These are phyloP conservation scores for Geophilus truncorum DNA, from an alignment of 2,888 invertebrate species.

Conservation along the genomic window DNA sequence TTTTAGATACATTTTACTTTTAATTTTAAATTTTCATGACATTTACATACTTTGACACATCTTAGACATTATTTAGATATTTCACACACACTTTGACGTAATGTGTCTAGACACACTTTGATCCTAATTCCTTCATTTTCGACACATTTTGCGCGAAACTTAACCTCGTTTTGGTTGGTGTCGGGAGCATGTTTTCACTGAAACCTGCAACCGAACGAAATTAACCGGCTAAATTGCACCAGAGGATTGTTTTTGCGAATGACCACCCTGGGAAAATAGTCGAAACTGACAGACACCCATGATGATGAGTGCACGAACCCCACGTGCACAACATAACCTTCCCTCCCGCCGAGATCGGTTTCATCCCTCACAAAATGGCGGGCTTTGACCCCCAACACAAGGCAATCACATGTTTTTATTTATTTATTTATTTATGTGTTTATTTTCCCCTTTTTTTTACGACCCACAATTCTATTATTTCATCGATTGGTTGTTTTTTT, in stretches of 20 bases:
- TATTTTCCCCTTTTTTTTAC: background rate
- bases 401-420: conserved; percentile 1
- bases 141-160: too few species aligned
- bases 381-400: background rate
- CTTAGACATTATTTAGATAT: too few species aligned
- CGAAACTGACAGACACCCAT: background rate
- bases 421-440: background rate
- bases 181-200: too few species aligned
- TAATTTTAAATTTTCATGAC: too few species aligned
- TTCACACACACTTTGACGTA: too few species aligned
- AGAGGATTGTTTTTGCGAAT: background rate
- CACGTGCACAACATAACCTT: background rate
- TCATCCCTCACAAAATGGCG: background rate
- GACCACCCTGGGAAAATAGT: conserved; percentile 5
- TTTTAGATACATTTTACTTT: too few species aligned
- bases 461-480: background rate
- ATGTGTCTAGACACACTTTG: too few species aligned
- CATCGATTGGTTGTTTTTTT: background rate
- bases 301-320: background rate
- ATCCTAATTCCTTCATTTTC: too few species aligned
- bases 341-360: background rate
- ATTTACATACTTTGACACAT: too few species aligned
- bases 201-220: too few species aligned
- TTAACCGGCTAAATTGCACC: background rate
- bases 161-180: too few species aligned